These are phyloP conservation scores for Melinaea marsaeus DNA, from an alignment of 2,888 invertebrate genomes.

Conservation along the genomic window DNA sequence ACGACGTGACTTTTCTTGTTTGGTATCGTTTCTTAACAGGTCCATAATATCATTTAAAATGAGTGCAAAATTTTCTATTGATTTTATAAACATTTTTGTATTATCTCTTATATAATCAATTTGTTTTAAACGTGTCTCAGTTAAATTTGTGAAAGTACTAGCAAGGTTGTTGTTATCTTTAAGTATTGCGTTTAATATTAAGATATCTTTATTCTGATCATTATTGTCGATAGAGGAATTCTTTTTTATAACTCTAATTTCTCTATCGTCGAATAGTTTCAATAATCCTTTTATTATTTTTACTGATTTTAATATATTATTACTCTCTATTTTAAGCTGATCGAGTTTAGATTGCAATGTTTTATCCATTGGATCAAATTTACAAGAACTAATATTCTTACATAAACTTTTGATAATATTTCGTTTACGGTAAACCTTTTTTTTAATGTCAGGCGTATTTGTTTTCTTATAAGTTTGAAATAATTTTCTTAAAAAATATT, in stretches of 20 bases:
- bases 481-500: slow-evolving; percentile 49
- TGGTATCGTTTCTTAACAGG: slow-evolving; percentile 40
- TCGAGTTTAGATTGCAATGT: slow-evolving; percentile 46
- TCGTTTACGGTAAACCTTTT: slow-evolving; percentile 33
- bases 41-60: slow-evolving; percentile 51
- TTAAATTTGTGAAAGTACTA: slow-evolving; percentile 32
- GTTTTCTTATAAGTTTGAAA: slow-evolving; percentile 37
- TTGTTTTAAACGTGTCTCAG: slow-evolving; percentile 44
- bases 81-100: slow-evolving; percentile 48
- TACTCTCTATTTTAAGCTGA: slow-evolving; percentile 48
- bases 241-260: slow-evolving; percentile 19
- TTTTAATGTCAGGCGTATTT: slow-evolving; percentile 24
- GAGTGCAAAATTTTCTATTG: slow-evolving; percentile 53
- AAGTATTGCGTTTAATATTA: slow-evolving; percentile 48
- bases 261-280: slow-evolving; percentile 22
- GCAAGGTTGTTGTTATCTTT: slow-evolving; percentile 36
- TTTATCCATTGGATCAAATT: slow-evolving; percentile 39
- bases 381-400: slow-evolving; percentile 48
- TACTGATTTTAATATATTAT: slow-evolving; percentile 48
- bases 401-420: slow-evolving; percentile 49
- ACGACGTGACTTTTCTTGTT: slow-evolving; percentile 14
- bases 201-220: slow-evolving; percentile 37
- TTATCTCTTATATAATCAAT: slow-evolving; percentile 54
- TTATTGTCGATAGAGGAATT: slow-evolving; percentile 24
- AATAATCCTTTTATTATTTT: slow-evolving; percentile 52